Conservation (phyloP, 2,113 vertebrate genomes). For the Ochotona princeps region DNA sequence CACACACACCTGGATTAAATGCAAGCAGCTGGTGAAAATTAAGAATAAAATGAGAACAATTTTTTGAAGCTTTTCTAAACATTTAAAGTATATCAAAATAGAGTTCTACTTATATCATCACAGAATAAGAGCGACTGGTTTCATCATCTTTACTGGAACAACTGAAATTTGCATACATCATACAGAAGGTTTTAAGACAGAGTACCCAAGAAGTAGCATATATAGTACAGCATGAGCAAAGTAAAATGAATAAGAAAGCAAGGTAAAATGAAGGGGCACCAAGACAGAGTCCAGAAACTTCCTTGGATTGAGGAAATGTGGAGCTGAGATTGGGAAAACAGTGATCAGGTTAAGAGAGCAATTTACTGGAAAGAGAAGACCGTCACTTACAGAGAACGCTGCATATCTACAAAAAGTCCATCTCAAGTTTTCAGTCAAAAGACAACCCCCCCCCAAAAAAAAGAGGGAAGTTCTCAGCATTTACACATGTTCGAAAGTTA, state of each 20-base stretch:
- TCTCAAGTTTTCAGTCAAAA: not conserved
- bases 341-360: not conserved
- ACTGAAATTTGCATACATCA: not conserved
- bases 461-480: not conserved
- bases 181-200: not conserved
- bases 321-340: not conserved
- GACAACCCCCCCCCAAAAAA: not conserved
- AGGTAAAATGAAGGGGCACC: not conserved
- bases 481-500: not conserved
- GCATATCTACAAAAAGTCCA: not conserved
- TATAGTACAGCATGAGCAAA: not conserved
- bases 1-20: not conserved
- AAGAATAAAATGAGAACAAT: not conserved
- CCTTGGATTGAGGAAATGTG: not conserved
- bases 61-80: not conserved
- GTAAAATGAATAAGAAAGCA: not conserved
- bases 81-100: slow-evolving; percentile 25
- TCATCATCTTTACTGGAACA: not conserved
- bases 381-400: not conserved
- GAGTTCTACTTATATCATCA: not conserved
- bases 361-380: not conserved
- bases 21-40: not conserved
- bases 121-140: not conserved
- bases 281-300: not conserved
- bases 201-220: not conserved